Evolutionary conservation across 1,140 invertebrate genomes (phyloP), one percentile per base, ranked within the genome.

Genomic region (Lepidurus apus): DNA sequence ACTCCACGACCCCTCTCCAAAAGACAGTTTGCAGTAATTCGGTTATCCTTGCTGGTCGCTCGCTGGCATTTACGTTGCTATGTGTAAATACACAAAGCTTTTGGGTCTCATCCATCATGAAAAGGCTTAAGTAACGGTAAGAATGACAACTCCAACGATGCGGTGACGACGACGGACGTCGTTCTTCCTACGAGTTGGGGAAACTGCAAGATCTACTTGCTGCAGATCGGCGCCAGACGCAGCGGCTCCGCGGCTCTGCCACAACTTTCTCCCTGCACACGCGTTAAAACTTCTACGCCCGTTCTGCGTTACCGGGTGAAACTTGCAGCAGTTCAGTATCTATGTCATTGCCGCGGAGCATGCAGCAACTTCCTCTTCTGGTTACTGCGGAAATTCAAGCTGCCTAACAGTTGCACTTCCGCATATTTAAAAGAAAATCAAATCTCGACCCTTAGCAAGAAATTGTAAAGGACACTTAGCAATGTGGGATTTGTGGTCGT

Each of bases 241-340:
- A 65, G n/a, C 53, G 53, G 21, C 13, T 34, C 34, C 4, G 34
- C 34, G 34, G 34, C 34, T 34, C 34, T 65, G 21, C 21, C 53
- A 65, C 17, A 65, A 65, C 53, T 65, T 65, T 9, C 13, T 9
- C 53, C 53, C 53, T 65, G 53, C 53, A 65, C 53, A 65, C 17
- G 53, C 53, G 53, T 65, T 65, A 21, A 65, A 65, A 21, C 21
- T 65, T n/a, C 17, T 7, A 21, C 53, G 53, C 13, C 53, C 34
- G 34, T 34, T 65, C 21, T 65, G 53, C 17, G 17, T 13, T 65
- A 65, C 53, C 17, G 21, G 53, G 53, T 21, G 17, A n/a, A 65
- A 21, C 9, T 65, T 65, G 17, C 53, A 65, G 17, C 53, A 65
- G 53, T 65, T 65, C 53, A 65, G 53, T 65, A 65, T 65, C 53